Evolutionary conservation across 1,140 invertebrate genomes (phyloP), one percentile per base, ranked within the genome.

Genomic region (Mya arenaria): DNA sequence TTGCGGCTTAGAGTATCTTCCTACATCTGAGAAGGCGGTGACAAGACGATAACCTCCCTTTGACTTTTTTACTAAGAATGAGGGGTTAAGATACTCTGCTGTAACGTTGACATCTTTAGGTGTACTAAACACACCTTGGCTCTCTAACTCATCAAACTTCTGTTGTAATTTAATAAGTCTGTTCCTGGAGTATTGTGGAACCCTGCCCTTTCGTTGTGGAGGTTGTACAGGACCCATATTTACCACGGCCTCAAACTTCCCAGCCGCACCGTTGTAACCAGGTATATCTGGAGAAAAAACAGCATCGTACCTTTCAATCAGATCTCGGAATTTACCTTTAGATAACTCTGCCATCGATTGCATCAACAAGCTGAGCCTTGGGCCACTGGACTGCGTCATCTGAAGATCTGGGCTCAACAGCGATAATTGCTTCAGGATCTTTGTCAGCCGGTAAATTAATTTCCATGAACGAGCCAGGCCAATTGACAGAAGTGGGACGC

Each of bases 201-300:
- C 4, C 15, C 73, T 30, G 2, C 86, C 81, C 68, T 84, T 81
- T 1, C 84, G 71, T 56, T 85, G 84, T 19, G 77, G 86, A 0
- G 77, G 81, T 56, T 80, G 84, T 32, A 81, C 80, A 28, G 85
- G 83, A 17, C 80, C 69, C 80, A 80, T 85, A 37, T 83, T 74
- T 6, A 83, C 75, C 15, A 19, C 48, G 8, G 74, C 48, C 25
- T 83, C 17, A 63, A 85, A 85, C 4, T 32, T 48, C 4, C 69
- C 75, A 32, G 41, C 30, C 8, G 68, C 75, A 19, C 82, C 69
- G 44, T 80, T 85, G 32, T 85, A 80, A 4, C 66, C 69, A n/a
- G n/a, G n/a, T n/a, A 65, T 32, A n/a, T 66, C 52, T 6, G 52
- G 37, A 34, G 23, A 36, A 32, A 83, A 83, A 3, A 83, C 66